phyloP scores from a whole-genome alignment of 2,113 vertebrate genomes.

The Misgurnus anguillicaudatus region DNA sequence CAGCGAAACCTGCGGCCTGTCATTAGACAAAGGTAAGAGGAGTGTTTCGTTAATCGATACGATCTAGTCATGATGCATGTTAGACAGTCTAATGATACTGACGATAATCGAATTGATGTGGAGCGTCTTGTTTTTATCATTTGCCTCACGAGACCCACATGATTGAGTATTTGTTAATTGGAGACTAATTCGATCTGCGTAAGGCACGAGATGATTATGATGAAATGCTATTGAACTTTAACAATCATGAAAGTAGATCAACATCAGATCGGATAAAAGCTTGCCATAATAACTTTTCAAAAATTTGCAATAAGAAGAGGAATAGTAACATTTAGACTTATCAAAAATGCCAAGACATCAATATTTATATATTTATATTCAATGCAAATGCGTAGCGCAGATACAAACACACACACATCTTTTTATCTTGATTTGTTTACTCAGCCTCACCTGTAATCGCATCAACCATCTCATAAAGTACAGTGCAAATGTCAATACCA shows the following conservation, averaged over 20 bases:
- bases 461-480: no score
- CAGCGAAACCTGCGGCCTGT: conserved; percentile 46
- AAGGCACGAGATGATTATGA: conserved; percentile 38
- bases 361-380: no score
- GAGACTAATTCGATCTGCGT: conserved; percentile 54
- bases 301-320: no score
- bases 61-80: conserved; percentile 55
- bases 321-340: background rate
- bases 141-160: conserved; percentile 33
- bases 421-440: no score
- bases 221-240: conserved; percentile 28
- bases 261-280: no score
- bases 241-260: background rate
- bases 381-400: no score
- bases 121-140: conserved; percentile 39
- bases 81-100: conserved; percentile 60
- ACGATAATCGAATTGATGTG: conserved; percentile 57
- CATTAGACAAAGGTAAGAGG: conserved; percentile 37
- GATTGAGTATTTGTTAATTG: conserved; percentile 57
- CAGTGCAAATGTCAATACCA: no score
- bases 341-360: background rate
- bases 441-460: no score
- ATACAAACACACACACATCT: no score
- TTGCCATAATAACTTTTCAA: no score
- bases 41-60: conserved; percentile 54